A percentile compares a stretch with the other conserved stretches of the same genome.
Conservation (phyloP, 2,113 vertebrate genomes). For the Anseranas semipalmata region DNA sequence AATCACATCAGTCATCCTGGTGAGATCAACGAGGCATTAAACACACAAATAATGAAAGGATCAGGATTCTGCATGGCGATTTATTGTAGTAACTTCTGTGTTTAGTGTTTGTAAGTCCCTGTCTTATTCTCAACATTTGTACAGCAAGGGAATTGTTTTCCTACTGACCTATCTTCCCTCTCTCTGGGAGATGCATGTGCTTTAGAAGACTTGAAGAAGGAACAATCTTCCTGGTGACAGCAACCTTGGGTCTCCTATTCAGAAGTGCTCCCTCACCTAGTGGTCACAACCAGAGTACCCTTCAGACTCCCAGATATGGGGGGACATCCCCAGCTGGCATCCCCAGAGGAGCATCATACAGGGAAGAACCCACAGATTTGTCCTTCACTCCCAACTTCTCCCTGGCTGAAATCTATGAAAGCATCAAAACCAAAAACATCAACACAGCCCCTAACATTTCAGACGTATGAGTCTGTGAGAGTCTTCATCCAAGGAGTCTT, state of each 20-base stretch:
- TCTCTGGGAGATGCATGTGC: accelerated
- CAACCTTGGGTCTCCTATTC: background rate
- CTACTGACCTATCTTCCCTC: background rate
- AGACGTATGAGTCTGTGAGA: background rate
- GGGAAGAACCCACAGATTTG: background rate
- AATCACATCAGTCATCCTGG: background rate
- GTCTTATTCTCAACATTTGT: background rate
- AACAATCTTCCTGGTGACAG: background rate
- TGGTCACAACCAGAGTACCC: background rate
- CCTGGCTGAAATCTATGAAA: background rate
- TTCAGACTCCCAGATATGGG: background rate
- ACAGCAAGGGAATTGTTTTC: background rate
- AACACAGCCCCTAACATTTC: background rate
- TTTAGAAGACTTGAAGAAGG: background rate
- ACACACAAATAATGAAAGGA: background rate
- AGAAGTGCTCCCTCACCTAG: background rate
- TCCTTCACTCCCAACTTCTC: background rate
- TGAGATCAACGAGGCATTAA: background rate
- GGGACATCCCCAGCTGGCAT: background rate
- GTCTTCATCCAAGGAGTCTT: background rate
- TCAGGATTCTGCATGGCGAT: background rate
- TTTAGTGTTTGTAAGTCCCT: background rate
- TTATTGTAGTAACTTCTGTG: background rate
- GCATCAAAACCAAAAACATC: background rate
- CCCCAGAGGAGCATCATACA: accelerated